Conservation (phyloP, 2,113 vertebrate species). For the Caretta caretta region DNA sequence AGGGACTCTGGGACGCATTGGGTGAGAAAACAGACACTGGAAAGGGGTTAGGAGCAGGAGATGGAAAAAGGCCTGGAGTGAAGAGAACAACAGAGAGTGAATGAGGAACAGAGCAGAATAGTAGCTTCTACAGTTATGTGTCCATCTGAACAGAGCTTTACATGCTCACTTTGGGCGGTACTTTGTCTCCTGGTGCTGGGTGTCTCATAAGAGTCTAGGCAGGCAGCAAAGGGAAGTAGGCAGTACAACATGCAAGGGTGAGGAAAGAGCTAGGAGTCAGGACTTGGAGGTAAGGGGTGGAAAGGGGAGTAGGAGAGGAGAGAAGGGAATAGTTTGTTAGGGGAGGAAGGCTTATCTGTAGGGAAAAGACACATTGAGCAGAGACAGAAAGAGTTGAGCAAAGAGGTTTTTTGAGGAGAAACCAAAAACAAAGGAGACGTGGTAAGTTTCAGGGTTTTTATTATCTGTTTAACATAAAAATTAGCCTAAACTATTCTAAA, state of each 20-base stretch:
- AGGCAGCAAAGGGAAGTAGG: neutral
- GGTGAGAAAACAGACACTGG: neutral
- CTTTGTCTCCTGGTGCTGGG: neutral
- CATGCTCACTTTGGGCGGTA: neutral
- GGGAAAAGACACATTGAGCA: neutral
- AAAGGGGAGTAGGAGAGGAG: neutral
- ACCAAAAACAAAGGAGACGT: slow-evolving; percentile 20
- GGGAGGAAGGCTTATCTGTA: neutral
- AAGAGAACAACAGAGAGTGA: neutral
- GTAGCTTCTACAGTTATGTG: neutral
- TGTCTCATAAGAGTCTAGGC: neutral
- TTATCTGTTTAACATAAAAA: slow-evolving; percentile 39
- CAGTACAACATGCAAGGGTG: neutral
- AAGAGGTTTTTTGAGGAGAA: neutral
- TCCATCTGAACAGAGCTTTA: neutral
- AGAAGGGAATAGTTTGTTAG: neutral
- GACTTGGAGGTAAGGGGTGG: neutral
- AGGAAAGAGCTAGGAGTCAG: neutral
- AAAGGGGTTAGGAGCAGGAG: neutral
- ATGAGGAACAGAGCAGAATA: neutral
- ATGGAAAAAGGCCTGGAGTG: neutral
- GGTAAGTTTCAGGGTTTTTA: slow-evolving; percentile 30
- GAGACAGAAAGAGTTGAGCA: slow-evolving; percentile 22
- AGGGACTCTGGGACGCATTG: neutral
- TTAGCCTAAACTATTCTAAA: slow-evolving; percentile 34